A percentile compares a stretch with the other conserved stretches of the same genome.
Evolutionary conservation across 2,113 vertebrate genomes (phyloP).

Genomic region (Xyliphius kryptos): DNA sequence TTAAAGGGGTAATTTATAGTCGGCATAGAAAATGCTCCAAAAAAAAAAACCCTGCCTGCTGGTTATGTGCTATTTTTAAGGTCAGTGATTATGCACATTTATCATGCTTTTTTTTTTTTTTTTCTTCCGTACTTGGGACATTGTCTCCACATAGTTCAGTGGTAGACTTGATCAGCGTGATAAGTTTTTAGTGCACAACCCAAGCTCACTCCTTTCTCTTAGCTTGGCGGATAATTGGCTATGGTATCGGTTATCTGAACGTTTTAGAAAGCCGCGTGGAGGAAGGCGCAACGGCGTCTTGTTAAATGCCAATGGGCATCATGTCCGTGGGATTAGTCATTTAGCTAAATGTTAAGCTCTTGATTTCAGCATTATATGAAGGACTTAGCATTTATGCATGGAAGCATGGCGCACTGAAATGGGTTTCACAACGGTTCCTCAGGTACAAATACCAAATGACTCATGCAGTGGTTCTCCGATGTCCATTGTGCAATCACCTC

Average conservation of each 20-base stretch:
- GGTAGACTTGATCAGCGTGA: neutral
- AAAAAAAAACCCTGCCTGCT: neutral
- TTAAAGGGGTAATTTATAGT: constrained; percentile 32
- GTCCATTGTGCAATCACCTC: too few species aligned
- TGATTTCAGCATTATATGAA: neutral
- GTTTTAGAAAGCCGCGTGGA: neutral
- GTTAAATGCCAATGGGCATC: constrained; percentile 12
- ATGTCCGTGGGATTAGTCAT: constrained; percentile 11
- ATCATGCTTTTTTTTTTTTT: too few species aligned
- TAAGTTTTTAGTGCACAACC: neutral
- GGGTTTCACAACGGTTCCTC: neutral
- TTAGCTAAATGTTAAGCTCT: constrained; percentile 14
- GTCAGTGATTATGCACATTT: constrained; percentile 5
- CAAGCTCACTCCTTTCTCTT: constrained; percentile 1
- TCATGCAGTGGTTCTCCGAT: neutral
- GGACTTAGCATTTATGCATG: neutral
- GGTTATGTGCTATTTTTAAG: constrained; percentile 28
- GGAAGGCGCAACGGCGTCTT: neutral
- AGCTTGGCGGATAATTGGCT: neutral
- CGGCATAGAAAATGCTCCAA: constrained; percentile 12
- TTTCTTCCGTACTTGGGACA: neutral
- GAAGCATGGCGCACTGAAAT: neutral
- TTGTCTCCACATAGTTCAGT: neutral
- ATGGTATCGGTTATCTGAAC: neutral
- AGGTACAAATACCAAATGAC: neutral